Percentiles rank a stretch among this genome's conserved stretches.
Evolutionary conservation across 2,888 invertebrate species (phyloP).

Genomic region (Chymomyza amoena): DNA sequence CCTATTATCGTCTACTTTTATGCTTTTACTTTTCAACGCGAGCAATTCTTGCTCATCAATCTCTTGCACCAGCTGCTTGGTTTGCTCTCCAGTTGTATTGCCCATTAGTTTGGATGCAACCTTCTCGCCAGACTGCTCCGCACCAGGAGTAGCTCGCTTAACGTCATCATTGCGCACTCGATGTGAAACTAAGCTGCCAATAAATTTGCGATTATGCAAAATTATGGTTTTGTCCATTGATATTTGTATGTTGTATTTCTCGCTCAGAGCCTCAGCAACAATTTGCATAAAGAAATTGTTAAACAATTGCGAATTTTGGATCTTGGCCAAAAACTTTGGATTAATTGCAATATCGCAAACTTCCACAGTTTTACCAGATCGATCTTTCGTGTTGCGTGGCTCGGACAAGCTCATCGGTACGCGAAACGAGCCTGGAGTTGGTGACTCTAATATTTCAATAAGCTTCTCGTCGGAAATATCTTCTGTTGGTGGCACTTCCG

Average conservation of each 20-base stretch:
- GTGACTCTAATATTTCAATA: conserved; percentile 83
- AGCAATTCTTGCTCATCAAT: conserved; percentile 74
- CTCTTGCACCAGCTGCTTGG: conserved; percentile 82
- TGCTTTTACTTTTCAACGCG: conserved; percentile 47
- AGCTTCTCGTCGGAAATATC: conserved; percentile 87
- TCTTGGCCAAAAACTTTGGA: conserved; percentile 87
- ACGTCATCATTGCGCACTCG: conserved; percentile 86
- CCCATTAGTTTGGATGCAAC: neutral
- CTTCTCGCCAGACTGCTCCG: conserved; percentile 1
- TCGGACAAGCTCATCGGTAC: conserved; percentile 96
- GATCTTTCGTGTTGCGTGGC: conserved; percentile 87
- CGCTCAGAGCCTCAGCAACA: conserved; percentile 87
- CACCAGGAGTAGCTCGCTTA: conserved; percentile 72
- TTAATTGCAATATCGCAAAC: conserved; percentile 92
- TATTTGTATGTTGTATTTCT: conserved; percentile 87
- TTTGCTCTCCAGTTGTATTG: neutral
- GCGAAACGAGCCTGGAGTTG: conserved; percentile 85
- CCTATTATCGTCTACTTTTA: conserved; percentile 41
- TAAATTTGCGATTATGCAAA: conserved; percentile 86
- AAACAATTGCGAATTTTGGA: conserved; percentile 85
- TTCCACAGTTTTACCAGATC: conserved; percentile 85
- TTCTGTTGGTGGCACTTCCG: conserved; percentile 86
- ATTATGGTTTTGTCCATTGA: conserved; percentile 84
- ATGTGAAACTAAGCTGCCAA: conserved; percentile 87
- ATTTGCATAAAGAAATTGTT: conserved; percentile 89